A percentile compares a stretch with the other conserved stretches of the same genome.
Evolutionary conservation across 2,113 vertebrate species (phyloP).

Genomic region (Oncorhynchus keta): DNA sequence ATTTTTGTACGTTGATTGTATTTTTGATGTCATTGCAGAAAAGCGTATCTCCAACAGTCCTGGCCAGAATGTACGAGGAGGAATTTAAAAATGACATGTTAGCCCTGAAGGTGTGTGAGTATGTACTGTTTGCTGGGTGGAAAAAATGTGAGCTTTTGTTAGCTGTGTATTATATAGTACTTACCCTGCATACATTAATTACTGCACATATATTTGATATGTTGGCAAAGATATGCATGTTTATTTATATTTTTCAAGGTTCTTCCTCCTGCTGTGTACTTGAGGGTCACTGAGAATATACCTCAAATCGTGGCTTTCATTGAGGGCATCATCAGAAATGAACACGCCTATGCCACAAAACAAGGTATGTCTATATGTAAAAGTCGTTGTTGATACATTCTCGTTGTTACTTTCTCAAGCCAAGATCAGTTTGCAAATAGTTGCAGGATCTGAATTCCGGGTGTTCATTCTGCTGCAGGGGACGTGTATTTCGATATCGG

Average conservation of each 20-base stretch:
- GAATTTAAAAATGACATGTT: slow-evolving; percentile 94
- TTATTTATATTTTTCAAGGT: slow-evolving; percentile 70
- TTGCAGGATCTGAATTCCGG: not conserved
- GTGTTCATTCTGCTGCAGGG: slow-evolving; percentile 66
- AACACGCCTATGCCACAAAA: slow-evolving; percentile 83
- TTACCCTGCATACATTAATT: not conserved
- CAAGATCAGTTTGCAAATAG: not conserved
- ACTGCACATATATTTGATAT: not conserved
- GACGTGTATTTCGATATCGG: slow-evolving; percentile 92
- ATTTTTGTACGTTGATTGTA: not conserved
- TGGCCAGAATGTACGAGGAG: slow-evolving; percentile 86
- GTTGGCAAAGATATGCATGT: not conserved
- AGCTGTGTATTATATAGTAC: not conserved
- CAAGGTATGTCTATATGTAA: slow-evolving; percentile 68
- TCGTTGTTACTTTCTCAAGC: not conserved
- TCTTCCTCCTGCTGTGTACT: slow-evolving; percentile 83
- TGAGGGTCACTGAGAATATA: slow-evolving; percentile 93
- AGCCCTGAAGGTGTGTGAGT: slow-evolving; percentile 80
- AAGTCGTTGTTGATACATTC: not conserved
- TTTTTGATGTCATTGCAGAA: slow-evolving; percentile 68
- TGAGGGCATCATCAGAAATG: slow-evolving; percentile 77
- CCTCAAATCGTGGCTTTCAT: slow-evolving; percentile 87
- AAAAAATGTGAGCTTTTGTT: not conserved
- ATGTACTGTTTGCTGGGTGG: not conserved
- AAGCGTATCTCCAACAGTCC: slow-evolving; percentile 74